Conservation (phyloP, 2,113 vertebrate genomes). For the Oncorhynchus tshawytscha region DNA sequence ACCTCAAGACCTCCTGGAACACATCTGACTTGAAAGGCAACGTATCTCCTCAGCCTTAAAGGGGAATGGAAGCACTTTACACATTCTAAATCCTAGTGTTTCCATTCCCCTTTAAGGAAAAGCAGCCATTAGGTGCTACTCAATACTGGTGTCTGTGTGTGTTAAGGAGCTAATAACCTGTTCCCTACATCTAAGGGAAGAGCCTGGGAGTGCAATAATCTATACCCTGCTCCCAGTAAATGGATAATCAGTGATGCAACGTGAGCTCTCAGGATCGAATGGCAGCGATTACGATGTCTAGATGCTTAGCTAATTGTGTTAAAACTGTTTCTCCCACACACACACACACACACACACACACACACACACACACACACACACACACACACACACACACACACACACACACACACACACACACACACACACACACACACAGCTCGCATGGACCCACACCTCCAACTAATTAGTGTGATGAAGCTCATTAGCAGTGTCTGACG, state of each 20-base stretch:
- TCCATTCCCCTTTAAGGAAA: too few relatives aligned
- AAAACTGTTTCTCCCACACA: slow-evolving; percentile 53
- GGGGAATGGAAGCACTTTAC: too few relatives aligned
- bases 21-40: neutral
- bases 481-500: slow-evolving; percentile 29
- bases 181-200: slow-evolving; percentile 73
- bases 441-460: neutral
- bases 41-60: too few relatives aligned
- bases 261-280: slow-evolving; percentile 70
- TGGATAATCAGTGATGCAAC: slow-evolving; percentile 68
- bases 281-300: slow-evolving; percentile 78
- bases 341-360: neutral
- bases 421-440: too few relatives aligned
- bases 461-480: neutral
- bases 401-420: too few relatives aligned
- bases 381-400: too few relatives aligned
- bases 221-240: slow-evolving; percentile 70
- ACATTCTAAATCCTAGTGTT: too few relatives aligned
- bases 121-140: slow-evolving; percentile 29
- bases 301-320: slow-evolving; percentile 76
- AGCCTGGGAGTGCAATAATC: slow-evolving; percentile 68
- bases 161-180: slow-evolving; percentile 69
- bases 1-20: neutral
- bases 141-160: slow-evolving; percentile 68
- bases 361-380: too few relatives aligned